A percentile compares a stretch with the other conserved stretches of the same genome.
Evolutionary conservation across 2,797 vertebrate genomes (phyloP).

Genomic region (Sebastes kiyomatsui): DNA sequence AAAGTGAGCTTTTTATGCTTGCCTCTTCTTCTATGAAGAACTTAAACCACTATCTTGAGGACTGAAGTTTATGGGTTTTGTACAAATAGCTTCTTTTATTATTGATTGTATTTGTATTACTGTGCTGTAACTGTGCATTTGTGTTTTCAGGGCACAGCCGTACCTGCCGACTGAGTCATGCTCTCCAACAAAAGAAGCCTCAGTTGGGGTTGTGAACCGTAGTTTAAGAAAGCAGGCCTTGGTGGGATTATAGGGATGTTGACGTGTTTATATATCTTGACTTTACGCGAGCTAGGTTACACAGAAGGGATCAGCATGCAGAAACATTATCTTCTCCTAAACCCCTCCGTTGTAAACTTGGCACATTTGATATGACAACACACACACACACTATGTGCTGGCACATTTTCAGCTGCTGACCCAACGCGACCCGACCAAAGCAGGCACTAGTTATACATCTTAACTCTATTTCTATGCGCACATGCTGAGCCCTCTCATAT

Average conservation of each 20-base stretch:
- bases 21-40: not conserved
- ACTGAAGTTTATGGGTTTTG: not conserved
- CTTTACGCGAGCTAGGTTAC: slow-evolving; percentile 1
- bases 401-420: slow-evolving; percentile 26
- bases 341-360: slow-evolving; percentile 16
- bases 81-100: slow-evolving; percentile 3
- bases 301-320: slow-evolving; percentile 24
- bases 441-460: not conserved
- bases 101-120: not conserved
- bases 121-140: not conserved
- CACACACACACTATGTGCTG: not conserved
- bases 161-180: slow-evolving; percentile 6
- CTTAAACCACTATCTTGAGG: not conserved
- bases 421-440: slow-evolving; percentile 3
- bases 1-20: not conserved
- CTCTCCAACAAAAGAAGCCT: slow-evolving; percentile 9
- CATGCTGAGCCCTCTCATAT: not conserved
- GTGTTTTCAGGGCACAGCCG: not conserved
- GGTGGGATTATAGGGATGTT: slow-evolving; percentile 44
- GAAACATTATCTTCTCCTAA: slow-evolving; percentile 16
- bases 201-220: slow-evolving; percentile 17
- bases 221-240: slow-evolving; percentile 22
- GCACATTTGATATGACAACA: not conserved
- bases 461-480: not conserved
- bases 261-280: slow-evolving; percentile 37